Conservation (phyloP, 1,140 invertebrate genomes). For the Vollenhovia emeryi region DNA sequence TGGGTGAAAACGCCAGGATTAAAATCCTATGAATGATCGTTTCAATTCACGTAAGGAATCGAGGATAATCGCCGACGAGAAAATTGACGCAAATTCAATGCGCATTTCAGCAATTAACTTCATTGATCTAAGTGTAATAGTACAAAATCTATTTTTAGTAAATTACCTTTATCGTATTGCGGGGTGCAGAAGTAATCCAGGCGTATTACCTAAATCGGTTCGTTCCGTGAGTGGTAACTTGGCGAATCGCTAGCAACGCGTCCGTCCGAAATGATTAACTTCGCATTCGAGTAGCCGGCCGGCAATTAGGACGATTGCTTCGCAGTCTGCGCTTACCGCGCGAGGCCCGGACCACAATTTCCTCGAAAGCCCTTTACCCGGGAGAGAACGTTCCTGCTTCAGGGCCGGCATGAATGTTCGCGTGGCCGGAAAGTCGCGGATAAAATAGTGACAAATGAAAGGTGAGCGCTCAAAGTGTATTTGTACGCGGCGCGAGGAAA, state of each 20-base stretch:
- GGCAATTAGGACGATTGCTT: conserved; percentile 78
- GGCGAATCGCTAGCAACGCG: conserved; percentile 33
- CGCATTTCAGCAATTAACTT: not conserved
- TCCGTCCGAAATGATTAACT: conserved; percentile 78
- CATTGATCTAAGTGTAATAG: not conserved
- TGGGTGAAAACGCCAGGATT: not conserved
- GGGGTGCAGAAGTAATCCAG: conserved; percentile 1
- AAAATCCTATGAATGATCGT: not conserved
- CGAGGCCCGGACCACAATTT: conserved; percentile 65
- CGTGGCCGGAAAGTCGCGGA: not conserved
- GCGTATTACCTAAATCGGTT: conserved; percentile 27
- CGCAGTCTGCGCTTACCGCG: conserved; percentile 27
- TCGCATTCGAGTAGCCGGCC: conserved; percentile 65
- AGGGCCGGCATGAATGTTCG: conserved; percentile 11
- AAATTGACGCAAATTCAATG: not conserved
- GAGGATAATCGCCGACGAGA: not conserved
- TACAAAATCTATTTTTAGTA: not conserved
- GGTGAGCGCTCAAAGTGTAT: not conserved
- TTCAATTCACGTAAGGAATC: not conserved
- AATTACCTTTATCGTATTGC: not conserved
- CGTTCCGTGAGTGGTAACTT: not conserved
- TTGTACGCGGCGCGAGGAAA: not conserved
- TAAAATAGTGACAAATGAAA: not conserved
- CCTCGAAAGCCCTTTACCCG: conserved; percentile 61
- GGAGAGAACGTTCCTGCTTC: conserved; percentile 26